Base-by-base conservation (phyloP, 2,797 vertebrate species). In the Salarias fasciatus region DNA sequence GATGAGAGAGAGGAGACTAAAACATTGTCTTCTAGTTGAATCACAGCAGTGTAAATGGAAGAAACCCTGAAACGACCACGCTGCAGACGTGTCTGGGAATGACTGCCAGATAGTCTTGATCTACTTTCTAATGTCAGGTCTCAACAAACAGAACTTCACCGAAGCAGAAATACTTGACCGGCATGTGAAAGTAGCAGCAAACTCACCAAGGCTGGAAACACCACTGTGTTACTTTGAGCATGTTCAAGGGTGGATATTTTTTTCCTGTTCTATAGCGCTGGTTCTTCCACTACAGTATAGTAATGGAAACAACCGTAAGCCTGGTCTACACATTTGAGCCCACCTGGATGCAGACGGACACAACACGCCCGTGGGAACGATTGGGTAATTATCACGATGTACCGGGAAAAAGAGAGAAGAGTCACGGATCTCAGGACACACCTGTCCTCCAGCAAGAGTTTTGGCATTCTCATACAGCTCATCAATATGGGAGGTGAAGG, bases 401-500 rank as follows among this genome's bases (percentile, higher is more conserved):
- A 43, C 7, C 46, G 45, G 1, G 3, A 31, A n/a, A 33, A 30
- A 45, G 37, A 31, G 5, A 4, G 41, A 63, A 47, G n/a, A 53
- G 12, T 61, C 10, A 53, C 77, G 73, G 72, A 37, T 69, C 1
- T 58, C 56, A 55, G 59, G 70, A 74, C 54, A 91, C 91, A 98
- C 98, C 96, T 97, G 95, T 88, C 98, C 98, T 86, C 92, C 97
- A 52, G 93, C 91, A 49, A 98, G 94, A 35, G 92, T 93, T 90
- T 94, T 97, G 89, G 95, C 97, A 63, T 75, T 94, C 76, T 98
- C 96, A 74, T 94, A 96, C 0, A 99, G 89, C 58, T 97, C 95
- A 85, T 99, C 96, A 38, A 99, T 96, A 86, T 98, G 97, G 47
- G 96, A 96, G 55, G 95, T 89, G 90, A 99, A 99, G 0, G 95